Conservation (phyloP, 2,113 vertebrate species). For the Galemys pyrenaicus region DNA sequence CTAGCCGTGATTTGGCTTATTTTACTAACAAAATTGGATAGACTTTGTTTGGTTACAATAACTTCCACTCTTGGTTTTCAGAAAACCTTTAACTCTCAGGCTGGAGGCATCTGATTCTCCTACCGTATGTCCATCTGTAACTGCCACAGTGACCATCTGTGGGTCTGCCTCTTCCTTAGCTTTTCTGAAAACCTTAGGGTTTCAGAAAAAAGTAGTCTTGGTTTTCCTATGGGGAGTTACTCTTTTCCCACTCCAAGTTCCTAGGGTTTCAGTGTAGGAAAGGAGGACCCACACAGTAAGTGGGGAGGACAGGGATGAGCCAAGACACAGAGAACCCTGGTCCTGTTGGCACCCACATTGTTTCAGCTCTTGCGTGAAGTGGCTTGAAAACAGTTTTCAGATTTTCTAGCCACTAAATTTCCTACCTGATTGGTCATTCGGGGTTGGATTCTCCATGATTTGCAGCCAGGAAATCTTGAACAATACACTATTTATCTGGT, state of each 20-base stretch:
- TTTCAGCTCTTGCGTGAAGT: background rate
- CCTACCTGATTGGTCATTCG: background rate
- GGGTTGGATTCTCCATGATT: conserved; percentile 12
- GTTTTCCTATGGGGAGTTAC: background rate
- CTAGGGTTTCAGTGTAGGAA: background rate
- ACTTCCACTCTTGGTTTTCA: background rate
- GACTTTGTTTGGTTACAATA: background rate
- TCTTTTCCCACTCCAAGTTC: background rate
- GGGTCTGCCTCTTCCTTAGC: background rate
- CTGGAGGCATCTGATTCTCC: background rate
- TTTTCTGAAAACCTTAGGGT: background rate
- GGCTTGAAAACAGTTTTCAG: background rate
- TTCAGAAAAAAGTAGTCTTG: background rate
- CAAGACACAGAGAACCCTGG: background rate
- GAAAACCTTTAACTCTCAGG: background rate
- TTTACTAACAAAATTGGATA: background rate
- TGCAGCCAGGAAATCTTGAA: background rate
- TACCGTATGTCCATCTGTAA: background rate
- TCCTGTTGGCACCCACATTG: background rate
- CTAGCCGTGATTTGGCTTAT: background rate
- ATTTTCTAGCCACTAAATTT: background rate
- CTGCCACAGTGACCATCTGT: background rate
- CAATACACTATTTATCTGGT: background rate
- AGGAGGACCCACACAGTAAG: background rate
- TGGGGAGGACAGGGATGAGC: background rate